Evolutionary conservation across 1,140 invertebrate genomes (phyloP), one percentile per base, ranked within the genome.

Genomic region (Trichonephila clavipes): DNA sequence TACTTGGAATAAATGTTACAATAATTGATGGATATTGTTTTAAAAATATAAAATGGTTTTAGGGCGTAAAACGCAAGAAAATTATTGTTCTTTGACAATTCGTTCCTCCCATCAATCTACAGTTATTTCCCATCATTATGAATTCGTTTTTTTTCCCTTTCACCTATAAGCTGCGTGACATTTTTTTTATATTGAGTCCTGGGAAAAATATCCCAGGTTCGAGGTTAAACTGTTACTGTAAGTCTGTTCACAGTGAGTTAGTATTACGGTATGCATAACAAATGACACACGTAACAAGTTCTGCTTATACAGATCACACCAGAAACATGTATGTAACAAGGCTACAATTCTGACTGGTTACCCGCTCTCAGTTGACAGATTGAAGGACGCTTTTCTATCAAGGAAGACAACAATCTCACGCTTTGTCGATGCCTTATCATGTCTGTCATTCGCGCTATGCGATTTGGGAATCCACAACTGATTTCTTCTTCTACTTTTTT

Each of bases 261-360:
- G 14, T 19, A 77, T 77, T 77, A 77, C 28, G 72, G 72, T 40
- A 77, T 77, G 72, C 72, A 77, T 77, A 77, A 24, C 72, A 77
- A 34, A 77, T 40, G 72, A 34, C 16, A 77, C 28, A 40, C 28
- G 72, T 77, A 77, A 77, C 18, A 77, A 77, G 14, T 34, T 18
- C 34, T 34, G 28, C 34, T 77, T 18, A 0, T 40, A 0, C 34
- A 77, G 72, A 18, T 77, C 72, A 2, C 18, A 2, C 18, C 28
- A 77, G 28, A 28, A 77, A 77, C 34, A 28, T 77, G 72, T 77
- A 28, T 77, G 72, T 77, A 34, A 77, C 72, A 77, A 34, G 28
- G 24, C 72, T 77, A 16, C 72, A 77, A 18, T 77, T 28, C 72
- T 34, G 16, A 34, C 16, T 19, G 72, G 72, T 77, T 77, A 40